A percentile compares a stretch with the other conserved stretches of the same genome.
Conservation (phyloP, 30 jellyfish, hydroid and myxozoan genomes). For the Mastigias papua region DNA sequence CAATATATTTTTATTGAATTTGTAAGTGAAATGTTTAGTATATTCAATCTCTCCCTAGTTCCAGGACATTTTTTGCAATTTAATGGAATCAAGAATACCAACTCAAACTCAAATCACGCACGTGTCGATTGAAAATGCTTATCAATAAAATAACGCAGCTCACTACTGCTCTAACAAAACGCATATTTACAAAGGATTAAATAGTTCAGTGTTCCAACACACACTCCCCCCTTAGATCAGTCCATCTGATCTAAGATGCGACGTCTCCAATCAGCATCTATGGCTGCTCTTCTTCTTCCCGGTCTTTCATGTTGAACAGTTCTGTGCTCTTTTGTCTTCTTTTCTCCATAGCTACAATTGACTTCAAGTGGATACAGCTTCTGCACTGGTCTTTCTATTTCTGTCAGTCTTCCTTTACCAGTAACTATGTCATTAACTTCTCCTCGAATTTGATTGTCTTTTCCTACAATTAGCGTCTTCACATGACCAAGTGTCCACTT, state of each 20-base stretch:
- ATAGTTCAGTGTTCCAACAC: not conserved
- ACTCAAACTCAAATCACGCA: too few species aligned
- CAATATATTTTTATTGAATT: too few species aligned
- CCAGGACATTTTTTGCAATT: too few species aligned
- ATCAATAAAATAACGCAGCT: too few species aligned
- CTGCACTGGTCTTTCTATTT: not conserved
- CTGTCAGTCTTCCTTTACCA: not conserved
- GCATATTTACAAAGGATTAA: not conserved
- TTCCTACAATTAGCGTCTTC: not conserved
- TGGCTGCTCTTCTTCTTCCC: slow-evolving; percentile 17
- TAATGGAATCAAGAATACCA: too few species aligned
- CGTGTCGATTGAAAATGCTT: too few species aligned
- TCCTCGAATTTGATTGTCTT: slow-evolving; percentile 7
- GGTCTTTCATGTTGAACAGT: not conserved
- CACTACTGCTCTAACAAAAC: not conserved
- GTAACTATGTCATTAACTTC: slow-evolving; percentile 9
- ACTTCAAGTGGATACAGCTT: slow-evolving; percentile 9
- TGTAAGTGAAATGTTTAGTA: too few species aligned
- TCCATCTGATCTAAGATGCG: slow-evolving; percentile 23
- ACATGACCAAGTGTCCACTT: slow-evolving; percentile 33
- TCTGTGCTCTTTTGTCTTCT: not conserved
- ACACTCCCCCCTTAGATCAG: slow-evolving; percentile 26
- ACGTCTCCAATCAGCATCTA: slow-evolving; percentile 16
- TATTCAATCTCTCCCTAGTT: too few species aligned
- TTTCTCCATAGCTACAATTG: not conserved